phyloP scores from a whole-genome alignment of 2,797 vertebrate species.

The Glossophaga mutica region DNA sequence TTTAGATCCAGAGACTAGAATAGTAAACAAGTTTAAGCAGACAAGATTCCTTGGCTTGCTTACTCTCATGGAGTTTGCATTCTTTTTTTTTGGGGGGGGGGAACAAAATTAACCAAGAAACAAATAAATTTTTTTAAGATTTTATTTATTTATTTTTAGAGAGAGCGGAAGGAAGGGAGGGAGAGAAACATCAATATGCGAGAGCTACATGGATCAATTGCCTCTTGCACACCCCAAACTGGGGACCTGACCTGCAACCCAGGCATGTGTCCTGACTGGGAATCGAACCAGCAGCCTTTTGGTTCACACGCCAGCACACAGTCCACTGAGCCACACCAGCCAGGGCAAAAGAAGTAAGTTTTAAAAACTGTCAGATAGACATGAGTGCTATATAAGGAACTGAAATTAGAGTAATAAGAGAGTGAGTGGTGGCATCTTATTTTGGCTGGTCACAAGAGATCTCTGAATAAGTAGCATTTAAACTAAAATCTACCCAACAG shows the following conservation, averaged over 20 bases:
- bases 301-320: too few species aligned
- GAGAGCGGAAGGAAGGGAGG: too few species aligned
- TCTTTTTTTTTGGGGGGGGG: not conserved
- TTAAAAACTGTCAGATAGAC: not conserved
- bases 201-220: too few species aligned
- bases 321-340: too few species aligned
- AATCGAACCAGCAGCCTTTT: too few species aligned
- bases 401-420: slow-evolving; percentile 8
- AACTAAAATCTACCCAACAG: not conserved
- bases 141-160: too few species aligned
- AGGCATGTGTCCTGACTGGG: too few species aligned
- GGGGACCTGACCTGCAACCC: too few species aligned
- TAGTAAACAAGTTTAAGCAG: not conserved
- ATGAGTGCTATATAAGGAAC: not conserved
- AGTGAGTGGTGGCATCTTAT: not conserved
- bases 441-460: not conserved
- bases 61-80: not conserved
- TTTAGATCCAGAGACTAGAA: not conserved
- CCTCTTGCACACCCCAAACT: too few species aligned
- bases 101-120: not conserved
- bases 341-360: not conserved
- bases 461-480: not conserved
- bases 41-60: not conserved
- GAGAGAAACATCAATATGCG: too few species aligned
- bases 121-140: not conserved